phyloP scores from a whole-genome alignment of 2,113 vertebrate species.

The human region DNA sequence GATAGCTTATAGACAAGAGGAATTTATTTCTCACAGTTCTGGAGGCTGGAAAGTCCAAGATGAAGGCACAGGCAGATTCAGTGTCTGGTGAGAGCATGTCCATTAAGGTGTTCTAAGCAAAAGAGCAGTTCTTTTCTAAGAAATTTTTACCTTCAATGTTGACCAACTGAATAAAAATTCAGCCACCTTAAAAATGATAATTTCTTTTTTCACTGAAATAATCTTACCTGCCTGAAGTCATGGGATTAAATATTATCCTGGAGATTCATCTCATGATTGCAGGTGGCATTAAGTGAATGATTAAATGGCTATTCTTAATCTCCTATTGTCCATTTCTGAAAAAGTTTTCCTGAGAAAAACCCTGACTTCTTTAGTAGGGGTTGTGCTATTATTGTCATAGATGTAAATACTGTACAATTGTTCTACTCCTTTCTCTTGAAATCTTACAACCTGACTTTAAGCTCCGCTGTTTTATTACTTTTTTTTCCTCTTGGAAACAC shows the following conservation, averaged over 20 bases:
- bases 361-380: not conserved
- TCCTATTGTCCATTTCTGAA: not conserved
- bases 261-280: not conserved
- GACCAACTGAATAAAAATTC: not conserved
- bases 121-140: not conserved
- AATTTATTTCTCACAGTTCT: not conserved
- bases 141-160: not conserved
- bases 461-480: constrained; percentile 31
- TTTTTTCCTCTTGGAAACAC: constrained; percentile 52
- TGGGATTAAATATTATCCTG: not conserved
- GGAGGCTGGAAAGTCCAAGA: not conserved
- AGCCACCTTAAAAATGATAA: not conserved
- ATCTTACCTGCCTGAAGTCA: not conserved
- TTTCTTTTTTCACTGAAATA: not conserved
- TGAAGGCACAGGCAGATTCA: not conserved
- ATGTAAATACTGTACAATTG: not conserved
- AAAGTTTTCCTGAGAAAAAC: constrained; percentile 19
- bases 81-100: not conserved
- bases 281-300: not conserved
- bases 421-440: constrained; percentile 6
- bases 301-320: not conserved
- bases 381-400: not conserved
- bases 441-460: constrained; percentile 6
- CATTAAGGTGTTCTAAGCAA: not conserved
- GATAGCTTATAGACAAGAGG: not conserved